Conservation (phyloP, 1,140 invertebrate species). For the Drosophila parvula region DNA sequence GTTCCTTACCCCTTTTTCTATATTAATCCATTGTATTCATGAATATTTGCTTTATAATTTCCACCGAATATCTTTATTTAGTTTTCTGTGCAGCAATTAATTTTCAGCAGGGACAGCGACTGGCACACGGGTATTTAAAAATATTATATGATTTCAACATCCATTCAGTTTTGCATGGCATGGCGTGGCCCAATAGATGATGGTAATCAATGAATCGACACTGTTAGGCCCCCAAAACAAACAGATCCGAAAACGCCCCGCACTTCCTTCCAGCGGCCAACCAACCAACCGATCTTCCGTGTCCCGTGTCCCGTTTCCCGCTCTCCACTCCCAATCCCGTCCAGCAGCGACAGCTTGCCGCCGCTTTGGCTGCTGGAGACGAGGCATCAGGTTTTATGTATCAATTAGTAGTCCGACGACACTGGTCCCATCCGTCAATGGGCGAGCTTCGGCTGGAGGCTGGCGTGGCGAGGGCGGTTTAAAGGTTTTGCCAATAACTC, state of each 20-base stretch:
- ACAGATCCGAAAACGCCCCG: slow-evolving; percentile 40
- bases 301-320: neutral
- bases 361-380: slow-evolving; percentile 44
- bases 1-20: too few relatives aligned
- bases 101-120: neutral
- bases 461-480: slow-evolving; percentile 18
- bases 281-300: too few relatives aligned
- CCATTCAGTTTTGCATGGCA: slow-evolving; percentile 59
- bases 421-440: slow-evolving; percentile 47
- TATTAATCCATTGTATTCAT: too few relatives aligned
- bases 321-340: neutral
- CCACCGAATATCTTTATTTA: neutral
- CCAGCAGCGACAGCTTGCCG: slow-evolving; percentile 27
- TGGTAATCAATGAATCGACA: slow-evolving; percentile 60
- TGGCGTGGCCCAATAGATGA: slow-evolving; percentile 63
- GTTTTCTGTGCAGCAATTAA: slow-evolving; percentile 15
- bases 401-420: slow-evolving; percentile 52
- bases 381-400: slow-evolving; percentile 41
- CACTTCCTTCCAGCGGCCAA: slow-evolving; percentile 1
- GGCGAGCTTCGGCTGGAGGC: neutral
- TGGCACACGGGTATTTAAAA: slow-evolving; percentile 9
- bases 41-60: neutral
- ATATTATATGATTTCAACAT: slow-evolving; percentile 44
- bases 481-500: neutral
- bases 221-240: slow-evolving; percentile 15